These are phyloP conservation scores for Syrista parreyssii DNA, from an alignment of 2,888 invertebrate species.

Conservation along the genomic window DNA sequence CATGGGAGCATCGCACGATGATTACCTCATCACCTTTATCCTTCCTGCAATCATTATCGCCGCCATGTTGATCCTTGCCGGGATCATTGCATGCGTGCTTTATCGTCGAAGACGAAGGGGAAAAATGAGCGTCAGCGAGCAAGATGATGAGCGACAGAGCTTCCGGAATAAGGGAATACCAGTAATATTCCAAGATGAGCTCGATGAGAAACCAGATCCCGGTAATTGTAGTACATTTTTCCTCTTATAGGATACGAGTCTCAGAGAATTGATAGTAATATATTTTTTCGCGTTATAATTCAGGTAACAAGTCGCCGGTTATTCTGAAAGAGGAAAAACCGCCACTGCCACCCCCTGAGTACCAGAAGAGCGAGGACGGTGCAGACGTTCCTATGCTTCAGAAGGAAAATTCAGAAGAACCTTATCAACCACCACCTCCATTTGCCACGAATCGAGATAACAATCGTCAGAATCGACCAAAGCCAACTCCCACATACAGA, in stretches of 20 bases:
- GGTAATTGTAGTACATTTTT: conserved; percentile 53
- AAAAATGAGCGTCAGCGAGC: conserved; percentile 83
- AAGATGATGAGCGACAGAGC: conserved; percentile 85
- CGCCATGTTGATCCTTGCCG: conserved; percentile 87
- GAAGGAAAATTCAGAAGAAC: conserved; percentile 72
- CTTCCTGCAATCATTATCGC: conserved; percentile 90
- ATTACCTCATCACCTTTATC: conserved; percentile 84
- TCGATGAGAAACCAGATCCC: conserved; percentile 91
- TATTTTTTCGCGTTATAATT: background rate
- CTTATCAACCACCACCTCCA: conserved; percentile 92
- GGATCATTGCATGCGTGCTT: conserved; percentile 87
- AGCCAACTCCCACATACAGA: conserved; percentile 90
- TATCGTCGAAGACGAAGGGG: conserved; percentile 87
- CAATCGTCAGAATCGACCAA: conserved; percentile 80
- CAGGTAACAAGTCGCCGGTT: conserved; percentile 87
- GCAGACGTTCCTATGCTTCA: conserved; percentile 66
- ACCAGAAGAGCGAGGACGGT: conserved; percentile 70
- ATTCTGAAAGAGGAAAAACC: conserved; percentile 96
- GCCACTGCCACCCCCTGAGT: conserved; percentile 87
- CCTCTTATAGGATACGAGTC: background rate
- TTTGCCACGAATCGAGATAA: conserved; percentile 81
- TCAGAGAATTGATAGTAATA: background rate
- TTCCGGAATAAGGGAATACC: conserved; percentile 89
- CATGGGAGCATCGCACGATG: conserved; percentile 68
- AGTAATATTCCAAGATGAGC: conserved; percentile 96